Evolutionary conservation across 2,888 invertebrate species (phyloP), one percentile per base, ranked within the genome.

Genomic region (Cerastis leucographa): DNA sequence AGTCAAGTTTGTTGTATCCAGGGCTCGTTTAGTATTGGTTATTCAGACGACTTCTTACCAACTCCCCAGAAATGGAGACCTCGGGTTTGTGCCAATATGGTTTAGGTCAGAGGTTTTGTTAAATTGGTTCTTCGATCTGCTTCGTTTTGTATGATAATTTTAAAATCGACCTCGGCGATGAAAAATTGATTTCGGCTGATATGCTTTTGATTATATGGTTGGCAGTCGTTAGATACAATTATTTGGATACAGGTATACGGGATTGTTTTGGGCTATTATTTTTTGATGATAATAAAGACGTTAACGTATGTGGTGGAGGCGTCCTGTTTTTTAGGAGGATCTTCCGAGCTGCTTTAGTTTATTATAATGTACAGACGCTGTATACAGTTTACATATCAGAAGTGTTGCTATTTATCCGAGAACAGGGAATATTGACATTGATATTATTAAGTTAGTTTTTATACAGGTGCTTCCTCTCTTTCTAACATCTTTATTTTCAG

Each of bases 121-220:
- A 90, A 68, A 87, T 76, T 93, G 94, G 94, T 84, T 85, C 88
- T 25, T 69, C 19, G 78, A 71, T 76, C 77, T 74, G 87, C 83
- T 87, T 88, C 89, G 90, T 90, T 94, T 90, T 92, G 93, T 95
- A 95, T 96, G 95, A 94, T 96, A 96, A 96, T 96, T 95, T 95
- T 94, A 92, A 94, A 95, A 94, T 93, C 93, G 94, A 90, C 91
- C 90, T 89, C 90, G 89, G 88, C 94, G 94, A 92, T 94, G 95
- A 95, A 94, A 96, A 96, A 96, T 96, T 96, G 96, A 96, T 96
- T 96, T 96, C 91, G 92, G 90, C 91, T 95, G 96, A 95, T 96
- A 95, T 91, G 94, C 90, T 94, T 96, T 95, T 96, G 96, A 96
- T 96, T 96, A 96, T 93, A 96, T 82, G 94, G 90, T 93, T 92